Percentiles rank a stretch among this genome's conserved stretches.
Conservation (phyloP, 1,140 invertebrate species). For the Heterodera schachtii region DNA sequence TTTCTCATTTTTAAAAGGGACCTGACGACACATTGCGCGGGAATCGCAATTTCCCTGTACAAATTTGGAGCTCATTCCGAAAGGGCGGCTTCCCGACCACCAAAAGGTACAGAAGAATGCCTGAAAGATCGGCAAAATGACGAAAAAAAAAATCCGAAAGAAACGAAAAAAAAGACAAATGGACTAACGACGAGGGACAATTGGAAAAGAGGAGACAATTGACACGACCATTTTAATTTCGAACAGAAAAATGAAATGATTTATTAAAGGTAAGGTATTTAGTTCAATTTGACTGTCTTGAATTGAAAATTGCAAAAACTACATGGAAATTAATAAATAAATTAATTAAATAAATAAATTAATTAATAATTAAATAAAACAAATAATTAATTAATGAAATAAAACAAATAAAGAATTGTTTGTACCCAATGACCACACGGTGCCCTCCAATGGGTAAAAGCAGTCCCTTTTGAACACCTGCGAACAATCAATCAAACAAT, state of each 20-base stretch:
- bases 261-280: too few species aligned
- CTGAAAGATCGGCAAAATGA: too few species aligned
- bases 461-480: constrained; percentile 19
- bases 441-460: constrained; percentile 16
- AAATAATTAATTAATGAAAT: too few species aligned
- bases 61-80: constrained; percentile 15
- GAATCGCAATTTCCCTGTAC: constrained; percentile 10
- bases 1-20: too few species aligned
- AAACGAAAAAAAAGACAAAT: background rate
- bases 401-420: too few species aligned
- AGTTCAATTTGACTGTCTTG: too few species aligned
- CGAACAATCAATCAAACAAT: background rate
- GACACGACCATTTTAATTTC: too few species aligned
- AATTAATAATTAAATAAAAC: background rate
- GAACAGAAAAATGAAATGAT: too few species aligned
- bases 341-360: background rate
- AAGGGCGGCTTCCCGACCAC: constrained; percentile 21
- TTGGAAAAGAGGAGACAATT: too few species aligned
- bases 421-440: constrained; percentile 28
- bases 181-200: too few species aligned
- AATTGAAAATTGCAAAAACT: too few species aligned
- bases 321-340: background rate
- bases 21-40: constrained; percentile 10
- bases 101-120: constrained; percentile 21
- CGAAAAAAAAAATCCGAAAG: too few species aligned